Evolutionary conservation across 2,888 invertebrate species (phyloP), one percentile per base, ranked within the genome.

Genomic region (Orthosia incerta): DNA sequence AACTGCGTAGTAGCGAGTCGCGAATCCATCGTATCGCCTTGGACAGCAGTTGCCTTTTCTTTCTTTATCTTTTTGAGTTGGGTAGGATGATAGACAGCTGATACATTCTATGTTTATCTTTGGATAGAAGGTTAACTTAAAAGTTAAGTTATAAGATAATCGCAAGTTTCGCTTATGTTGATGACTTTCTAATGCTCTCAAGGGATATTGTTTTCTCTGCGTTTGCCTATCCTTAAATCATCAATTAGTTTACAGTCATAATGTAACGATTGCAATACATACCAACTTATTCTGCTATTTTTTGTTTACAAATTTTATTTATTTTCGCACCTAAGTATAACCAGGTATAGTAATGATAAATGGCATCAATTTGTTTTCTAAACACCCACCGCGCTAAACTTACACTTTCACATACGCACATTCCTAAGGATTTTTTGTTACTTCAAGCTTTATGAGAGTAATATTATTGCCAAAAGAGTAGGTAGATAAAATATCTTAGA

Each of bases 381-480:
- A 76, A 76, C 48, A 53, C 50, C 66, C 26, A 51, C 39, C 16
- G 48, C 9, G 45, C n/a, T 53, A 12, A 62, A 76, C 51, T 75
- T 65, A 65, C 80, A 62, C 76, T 76, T 80, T 76, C 75, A 55
- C 75, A 53, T 64, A 45, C 18, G 59, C 80, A 79, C 51, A 74
- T 76, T 76, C 74, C 57, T 45, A 15, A 74, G 16, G 26, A 59
- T 63, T 57, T 72, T 79, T 76, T 74, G 15, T 74, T 74, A 39
- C 51, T 39, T 73, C 18, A 60, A 48, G 7, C 46, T 39, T 51
- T 16, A 23, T 2, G 26, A 61, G 9, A 56, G 31, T 13, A 31
- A 60, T 79, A 53, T 20, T 50, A 57, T 69, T 74, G 31, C 4
- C n/a, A 39, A 50, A 51, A 16, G 16, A 31, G 46, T 53, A 71